Evolutionary conservation across 2,888 invertebrate species (phyloP).

Genomic region (Drosophila mercatorum): DNA sequence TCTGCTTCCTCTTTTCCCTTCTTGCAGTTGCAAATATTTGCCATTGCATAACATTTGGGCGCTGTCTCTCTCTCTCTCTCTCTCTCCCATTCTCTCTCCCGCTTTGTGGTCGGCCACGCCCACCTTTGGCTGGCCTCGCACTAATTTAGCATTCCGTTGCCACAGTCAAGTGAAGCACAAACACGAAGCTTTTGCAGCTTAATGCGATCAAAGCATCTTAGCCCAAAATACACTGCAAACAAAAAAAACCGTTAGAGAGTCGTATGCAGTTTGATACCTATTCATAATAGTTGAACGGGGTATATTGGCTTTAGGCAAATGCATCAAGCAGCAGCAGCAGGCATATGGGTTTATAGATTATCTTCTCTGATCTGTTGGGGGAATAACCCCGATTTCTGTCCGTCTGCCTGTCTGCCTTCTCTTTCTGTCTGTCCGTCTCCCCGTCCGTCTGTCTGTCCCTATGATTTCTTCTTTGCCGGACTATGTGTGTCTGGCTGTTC

Average conservation of each 20-base stretch:
- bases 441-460: no score
- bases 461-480: no score
- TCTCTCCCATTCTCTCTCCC: not conserved
- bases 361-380: not conserved
- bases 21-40: conserved; percentile 42
- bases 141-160: conserved; percentile 72
- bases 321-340: no score
- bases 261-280: no score
- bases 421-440: no score
- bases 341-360: not conserved
- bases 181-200: conserved; percentile 53
- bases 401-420: no score
- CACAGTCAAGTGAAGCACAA: conserved; percentile 57
- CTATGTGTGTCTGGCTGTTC: no score
- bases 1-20: conserved; percentile 18
- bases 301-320: no score
- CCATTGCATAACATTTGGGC: conserved; percentile 44
- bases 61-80: not conserved
- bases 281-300: no score
- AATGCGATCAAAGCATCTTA: conserved; percentile 52
- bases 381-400: not conserved
- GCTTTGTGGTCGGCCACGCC: conserved; percentile 4
- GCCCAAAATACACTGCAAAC: conserved; percentile 27
- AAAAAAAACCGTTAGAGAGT: not conserved
- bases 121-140: conserved; percentile 2